phyloP scores from a whole-genome alignment of 1,140 invertebrate species.

The Drosophila teissieri region DNA sequence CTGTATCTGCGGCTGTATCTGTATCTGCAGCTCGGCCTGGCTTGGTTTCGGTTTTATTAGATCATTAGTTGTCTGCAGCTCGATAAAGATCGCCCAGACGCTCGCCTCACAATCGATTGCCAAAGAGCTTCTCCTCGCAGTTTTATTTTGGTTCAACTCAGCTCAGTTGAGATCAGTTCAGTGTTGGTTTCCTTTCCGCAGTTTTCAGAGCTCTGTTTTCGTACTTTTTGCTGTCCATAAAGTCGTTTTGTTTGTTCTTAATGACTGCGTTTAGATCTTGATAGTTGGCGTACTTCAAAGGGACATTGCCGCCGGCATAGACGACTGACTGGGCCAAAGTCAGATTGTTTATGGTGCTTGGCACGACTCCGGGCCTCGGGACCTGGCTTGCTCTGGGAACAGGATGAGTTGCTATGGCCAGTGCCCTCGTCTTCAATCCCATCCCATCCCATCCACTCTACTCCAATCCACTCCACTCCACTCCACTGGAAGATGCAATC shows the following conservation, averaged over 20 bases:
- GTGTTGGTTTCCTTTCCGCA: slow-evolving; percentile 37
- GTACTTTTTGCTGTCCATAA: slow-evolving; percentile 80
- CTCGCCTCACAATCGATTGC: slow-evolving; percentile 60
- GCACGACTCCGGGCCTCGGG: slow-evolving; percentile 29
- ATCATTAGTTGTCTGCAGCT: slow-evolving; percentile 83
- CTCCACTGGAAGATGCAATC: slow-evolving; percentile 4
- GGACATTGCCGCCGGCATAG: slow-evolving; percentile 68
- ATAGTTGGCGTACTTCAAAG: slow-evolving; percentile 81
- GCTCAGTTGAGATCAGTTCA: slow-evolving; percentile 24
- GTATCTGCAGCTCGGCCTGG: slow-evolving; percentile 58
- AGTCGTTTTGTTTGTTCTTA: slow-evolving; percentile 83
- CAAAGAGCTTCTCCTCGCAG: slow-evolving; percentile 44
- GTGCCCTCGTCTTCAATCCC: neutral
- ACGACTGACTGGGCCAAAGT: slow-evolving; percentile 43
- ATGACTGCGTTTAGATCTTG: slow-evolving; percentile 83
- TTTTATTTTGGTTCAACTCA: slow-evolving; percentile 10
- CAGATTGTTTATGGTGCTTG: slow-evolving; percentile 63
- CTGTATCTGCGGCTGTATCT: slow-evolving; percentile 34
- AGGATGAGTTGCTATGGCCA: slow-evolving; percentile 8
- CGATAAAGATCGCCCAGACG: slow-evolving; percentile 81
- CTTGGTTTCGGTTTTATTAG: slow-evolving; percentile 83
- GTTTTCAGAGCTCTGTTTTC: slow-evolving; percentile 37
- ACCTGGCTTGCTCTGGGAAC: slow-evolving; percentile 41
- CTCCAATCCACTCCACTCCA: neutral
- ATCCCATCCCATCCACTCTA: neutral